These are phyloP conservation scores for Epizoanthus stellaris DNA, from an alignment of 92 coral and sea anemone genomes.

Conservation along the genomic window DNA sequence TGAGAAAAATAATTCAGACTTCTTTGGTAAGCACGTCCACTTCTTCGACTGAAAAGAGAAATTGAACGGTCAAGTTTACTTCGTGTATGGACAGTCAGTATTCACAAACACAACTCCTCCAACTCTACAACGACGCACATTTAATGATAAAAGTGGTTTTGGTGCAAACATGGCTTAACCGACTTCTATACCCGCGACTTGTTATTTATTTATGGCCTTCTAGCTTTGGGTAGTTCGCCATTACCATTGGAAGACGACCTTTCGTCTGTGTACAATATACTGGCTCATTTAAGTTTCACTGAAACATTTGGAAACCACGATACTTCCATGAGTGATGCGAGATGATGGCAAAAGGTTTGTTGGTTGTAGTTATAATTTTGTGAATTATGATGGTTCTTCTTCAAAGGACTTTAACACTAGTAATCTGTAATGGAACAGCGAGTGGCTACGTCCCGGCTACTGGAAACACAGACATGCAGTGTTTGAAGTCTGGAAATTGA, in stretches of 20 bases:
- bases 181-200: conserved; percentile 27
- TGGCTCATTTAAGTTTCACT: background rate
- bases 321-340: background rate
- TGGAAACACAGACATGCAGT: background rate
- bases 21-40: no score
- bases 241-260: conserved; percentile 16
- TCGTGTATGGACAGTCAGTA: background rate
- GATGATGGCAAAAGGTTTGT: conserved; percentile 35
- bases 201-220: conserved; percentile 9
- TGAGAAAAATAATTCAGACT: background rate
- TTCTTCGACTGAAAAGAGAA: background rate
- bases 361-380: no score
- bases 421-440: background rate
- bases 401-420: background rate
- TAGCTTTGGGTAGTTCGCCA: background rate
- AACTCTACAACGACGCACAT: background rate
- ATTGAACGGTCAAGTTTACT: background rate
- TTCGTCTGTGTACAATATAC: conserved; percentile 9
- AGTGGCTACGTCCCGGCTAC: background rate
- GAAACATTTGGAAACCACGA: conserved; percentile 6
- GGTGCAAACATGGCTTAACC: conserved; percentile 11
- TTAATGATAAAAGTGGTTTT: conserved; percentile 8
- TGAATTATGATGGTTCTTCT: background rate
- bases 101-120: background rate
- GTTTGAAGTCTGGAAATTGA: conserved; percentile 27